Evolutionary conservation across 2,888 invertebrate genomes (phyloP).

Genomic region (Stenolophus ochropezus): DNA sequence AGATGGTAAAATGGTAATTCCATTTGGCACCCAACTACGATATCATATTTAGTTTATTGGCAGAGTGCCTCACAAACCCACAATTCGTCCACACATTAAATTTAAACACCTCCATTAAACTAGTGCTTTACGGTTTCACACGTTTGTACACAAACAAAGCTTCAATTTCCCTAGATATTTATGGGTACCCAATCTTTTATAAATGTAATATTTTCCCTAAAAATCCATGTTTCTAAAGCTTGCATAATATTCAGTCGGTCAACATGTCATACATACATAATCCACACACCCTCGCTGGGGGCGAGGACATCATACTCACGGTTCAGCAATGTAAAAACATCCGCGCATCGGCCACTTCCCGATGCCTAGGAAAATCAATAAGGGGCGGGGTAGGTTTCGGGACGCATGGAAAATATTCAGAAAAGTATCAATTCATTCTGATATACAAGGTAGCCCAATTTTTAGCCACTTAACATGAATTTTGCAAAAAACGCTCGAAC

Average conservation of each 20-base stretch:
- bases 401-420: no score
- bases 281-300: neutral
- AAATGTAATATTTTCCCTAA: neutral
- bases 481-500: no score
- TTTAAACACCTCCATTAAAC: neutral
- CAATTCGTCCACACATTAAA: neutral
- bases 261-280: conserved; percentile 34
- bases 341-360: conserved; percentile 25
- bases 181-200: neutral
- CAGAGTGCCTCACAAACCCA: neutral
- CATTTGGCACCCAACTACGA: neutral
- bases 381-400: neutral
- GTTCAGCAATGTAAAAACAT: conserved; percentile 31
- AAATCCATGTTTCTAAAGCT: neutral
- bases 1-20: neutral
- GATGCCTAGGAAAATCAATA: conserved; percentile 3
- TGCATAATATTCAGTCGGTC: conserved; percentile 18
- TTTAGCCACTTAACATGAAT: no score
- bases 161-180: neutral
- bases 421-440: no score
- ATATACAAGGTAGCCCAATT: no score
- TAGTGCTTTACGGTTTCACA: neutral
- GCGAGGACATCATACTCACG: conserved; percentile 23
- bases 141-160: neutral
- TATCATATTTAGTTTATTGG: neutral